Evolutionary conservation across 2,888 invertebrate species (phyloP).

Genomic region (Habrosyne pyritoides): DNA sequence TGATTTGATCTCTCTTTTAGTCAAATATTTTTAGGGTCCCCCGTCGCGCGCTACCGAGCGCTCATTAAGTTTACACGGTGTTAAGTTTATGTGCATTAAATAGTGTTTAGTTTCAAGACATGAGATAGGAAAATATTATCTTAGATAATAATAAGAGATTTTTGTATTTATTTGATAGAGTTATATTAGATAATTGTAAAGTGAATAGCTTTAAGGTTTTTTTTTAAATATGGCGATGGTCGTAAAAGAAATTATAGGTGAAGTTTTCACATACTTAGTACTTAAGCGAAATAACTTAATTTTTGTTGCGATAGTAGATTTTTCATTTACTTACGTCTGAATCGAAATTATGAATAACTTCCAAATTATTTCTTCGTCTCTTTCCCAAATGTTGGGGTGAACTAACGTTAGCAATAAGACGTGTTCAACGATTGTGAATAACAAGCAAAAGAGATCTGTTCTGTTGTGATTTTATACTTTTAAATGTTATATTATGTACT

Average conservation of each 20-base stretch:
- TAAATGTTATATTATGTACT: constrained; percentile 68
- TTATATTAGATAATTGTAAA: constrained; percentile 83
- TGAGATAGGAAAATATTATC: constrained; percentile 80
- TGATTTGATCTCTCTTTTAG: constrained; percentile 90
- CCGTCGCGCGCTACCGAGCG: constrained; percentile 51
- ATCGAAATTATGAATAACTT: constrained; percentile 26
- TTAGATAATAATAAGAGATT: constrained; percentile 80
- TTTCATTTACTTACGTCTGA: constrained; percentile 28
- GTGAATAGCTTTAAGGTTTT: constrained; percentile 75
- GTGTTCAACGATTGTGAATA: constrained; percentile 21
- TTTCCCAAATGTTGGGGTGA: constrained; percentile 5
- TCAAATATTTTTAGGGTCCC: constrained; percentile 85
- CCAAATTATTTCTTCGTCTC: not conserved
- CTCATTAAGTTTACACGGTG: constrained; percentile 50
- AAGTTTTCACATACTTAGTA: constrained; percentile 70
- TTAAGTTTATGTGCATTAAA: constrained; percentile 75
- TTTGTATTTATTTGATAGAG: constrained; percentile 83
- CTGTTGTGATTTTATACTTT: constrained; percentile 71
- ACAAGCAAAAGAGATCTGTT: constrained; percentile 72
- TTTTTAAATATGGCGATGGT: constrained; percentile 79
- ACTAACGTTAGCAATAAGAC: constrained; percentile 32
- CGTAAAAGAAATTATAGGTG: constrained; percentile 64
- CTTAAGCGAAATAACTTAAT: constrained; percentile 74
- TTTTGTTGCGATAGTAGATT: constrained; percentile 54
- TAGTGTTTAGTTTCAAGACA: constrained; percentile 80